These are phyloP conservation scores for Sminthurides aquaticus DNA, from an alignment of 2,888 invertebrate genomes.

Conservation along the genomic window DNA sequence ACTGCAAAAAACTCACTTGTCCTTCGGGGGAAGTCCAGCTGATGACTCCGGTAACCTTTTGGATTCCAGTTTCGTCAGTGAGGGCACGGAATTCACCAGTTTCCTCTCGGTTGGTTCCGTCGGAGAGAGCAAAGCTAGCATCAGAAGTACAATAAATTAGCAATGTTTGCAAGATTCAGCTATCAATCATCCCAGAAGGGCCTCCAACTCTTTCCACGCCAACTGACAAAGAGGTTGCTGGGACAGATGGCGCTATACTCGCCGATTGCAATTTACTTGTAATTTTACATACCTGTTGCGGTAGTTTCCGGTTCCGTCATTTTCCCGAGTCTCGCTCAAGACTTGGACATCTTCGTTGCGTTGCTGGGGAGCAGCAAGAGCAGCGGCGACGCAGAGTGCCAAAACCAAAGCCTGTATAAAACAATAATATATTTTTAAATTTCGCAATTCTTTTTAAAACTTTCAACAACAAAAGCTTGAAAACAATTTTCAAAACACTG, in stretches of 20 bases:
- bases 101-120: slow-evolving; percentile 36
- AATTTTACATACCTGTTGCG: neutral
- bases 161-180: too few species aligned
- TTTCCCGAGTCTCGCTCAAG: neutral
- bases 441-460: too few species aligned
- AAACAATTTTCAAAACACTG: too few species aligned
- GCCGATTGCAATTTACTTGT: too few species aligned
- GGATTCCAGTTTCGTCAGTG: slow-evolving; percentile 30
- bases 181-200: too few species aligned
- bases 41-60: slow-evolving; percentile 30
- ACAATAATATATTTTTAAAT: neutral
- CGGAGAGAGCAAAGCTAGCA: slow-evolving; percentile 34
- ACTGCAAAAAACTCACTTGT: slow-evolving; percentile 22
- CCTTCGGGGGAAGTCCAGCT: slow-evolving; percentile 37
- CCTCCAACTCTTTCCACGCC: too few species aligned
- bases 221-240: too few species aligned
- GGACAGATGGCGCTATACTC: too few species aligned
- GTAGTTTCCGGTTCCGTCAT: slow-evolving; percentile 12
- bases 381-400: slow-evolving; percentile 11
- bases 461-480: too few species aligned
- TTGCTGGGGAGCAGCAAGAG: slow-evolving; percentile 4
- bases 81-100: slow-evolving; percentile 29
- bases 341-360: slow-evolving; percentile 2
- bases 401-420: slow-evolving; percentile 6
- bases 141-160: too few species aligned